Evolutionary conservation across 2,888 invertebrate species (phyloP), one percentile per base, ranked within the genome.

Genomic region (Argynnis bischoffii): DNA sequence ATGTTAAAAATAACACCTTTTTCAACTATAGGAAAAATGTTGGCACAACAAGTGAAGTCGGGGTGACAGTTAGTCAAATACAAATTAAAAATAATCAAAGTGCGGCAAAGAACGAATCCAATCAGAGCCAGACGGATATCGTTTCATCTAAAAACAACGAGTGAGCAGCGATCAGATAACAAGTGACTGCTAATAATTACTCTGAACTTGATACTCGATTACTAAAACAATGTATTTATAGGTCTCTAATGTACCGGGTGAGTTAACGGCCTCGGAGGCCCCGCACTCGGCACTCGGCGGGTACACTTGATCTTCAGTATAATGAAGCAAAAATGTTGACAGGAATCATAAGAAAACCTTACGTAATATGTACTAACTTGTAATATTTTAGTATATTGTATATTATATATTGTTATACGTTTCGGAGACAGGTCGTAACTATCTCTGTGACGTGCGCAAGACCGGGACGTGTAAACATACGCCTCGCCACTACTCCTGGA

Each of bases 101-200:
- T 61, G 51, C 18, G 35, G 14, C 50, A 61, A 61, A 51, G 35
- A 16, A 41, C 16, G 51, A 50, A 35, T 51, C 61, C 61, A 61
- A 61, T 61, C 51, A 51, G 18, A 61, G 61, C 61, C 50, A 51
- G 61, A 4, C 60, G 41, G n/a, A 15, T 51, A 31, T 50, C 60
- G 60, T 60, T 60, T 48, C 60, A 60, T 51, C 60, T 18, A 46
- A 47, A 46, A 56, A 26, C 59, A n/a, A 59, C 11, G 26, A 21
- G 46, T 46, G 57, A 59, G 8, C 21, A 26, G n/a, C 50, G 67
- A 70, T 67, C 70, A 57, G 70, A 70, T 70, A 67, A 26, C 70
- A 14, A n/a, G n/a, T 53, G 63, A 55, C 64, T 64, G 55, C 67
- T 16, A 67, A 64, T 67, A 47, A 63, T 70, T 64, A 55, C 56